Base-by-base conservation (phyloP, 2,888 invertebrate genomes). In the Salpingus planirostris region DNA sequence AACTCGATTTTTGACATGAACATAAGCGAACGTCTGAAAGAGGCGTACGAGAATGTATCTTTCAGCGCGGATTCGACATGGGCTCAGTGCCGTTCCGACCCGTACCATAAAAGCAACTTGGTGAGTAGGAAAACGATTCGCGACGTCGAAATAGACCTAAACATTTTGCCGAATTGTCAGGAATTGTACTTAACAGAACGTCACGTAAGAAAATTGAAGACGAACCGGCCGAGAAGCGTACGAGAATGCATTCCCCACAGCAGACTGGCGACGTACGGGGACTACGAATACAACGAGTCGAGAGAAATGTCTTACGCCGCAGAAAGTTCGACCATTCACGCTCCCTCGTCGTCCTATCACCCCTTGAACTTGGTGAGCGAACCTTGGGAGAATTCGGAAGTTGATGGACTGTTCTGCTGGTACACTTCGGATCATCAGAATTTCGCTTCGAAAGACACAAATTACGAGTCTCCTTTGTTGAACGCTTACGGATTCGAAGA, bases 201-300 rank as follows among this genome's bases (percentile, higher is more conserved):
- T 21, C 47, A 54, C 41, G 42, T 58, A 36, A 44, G 50, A 43
- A 42, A 44, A 36, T 40, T 56, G 44, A 40, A 43, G 38, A 49
- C 54, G 42, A 60, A 51, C 45, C 49, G 47, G 45, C 55, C 62
- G 15, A 62, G 67, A 53, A 71, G 69, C 40, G 78, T 77, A 18
- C 71, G 70, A 52, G 76, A 78, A 52, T 70, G 73, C 27, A 78
- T 80, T 49, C 78, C 80, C 3, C 66, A 70, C 41, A 79, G 79
- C 38, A 70, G 71, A 64, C 60, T 80, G 55, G 68, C 71, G 4
- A 55, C 55, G 31, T 70, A 72, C 50, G 62, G 64, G 10, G 64
- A 70, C 52, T 69, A 63, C 49, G 61, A 65, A 44, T 72, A 71
- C 54, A 58, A 67, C 43, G 66, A 68, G 40, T 61, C 64, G 3